These are phyloP conservation scores for Coptotermes formosanus DNA, from an alignment of 1,140 invertebrate genomes.

Conservation along the genomic window DNA sequence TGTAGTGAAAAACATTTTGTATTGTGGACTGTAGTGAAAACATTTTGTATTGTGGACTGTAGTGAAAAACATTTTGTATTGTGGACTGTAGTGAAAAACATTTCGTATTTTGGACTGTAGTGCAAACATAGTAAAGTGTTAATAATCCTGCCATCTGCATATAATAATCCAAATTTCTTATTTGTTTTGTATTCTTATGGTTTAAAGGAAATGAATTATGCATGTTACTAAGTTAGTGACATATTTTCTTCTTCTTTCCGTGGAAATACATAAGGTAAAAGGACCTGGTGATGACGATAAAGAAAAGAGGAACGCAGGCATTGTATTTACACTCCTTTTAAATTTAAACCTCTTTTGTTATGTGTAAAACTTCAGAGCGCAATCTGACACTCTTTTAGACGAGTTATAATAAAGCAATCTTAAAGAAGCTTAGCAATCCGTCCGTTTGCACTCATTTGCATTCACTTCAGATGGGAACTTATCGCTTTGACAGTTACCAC, in stretches of 20 bases:
- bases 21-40: too few relatives aligned
- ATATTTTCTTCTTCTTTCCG: background rate
- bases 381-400: background rate
- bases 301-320: background rate
- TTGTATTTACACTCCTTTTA: background rate
- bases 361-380: background rate
- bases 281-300: background rate
- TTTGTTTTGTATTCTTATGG: background rate
- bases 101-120: too few relatives aligned
- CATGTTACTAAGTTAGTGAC: background rate
- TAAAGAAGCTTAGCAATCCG: background rate
- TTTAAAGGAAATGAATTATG: background rate
- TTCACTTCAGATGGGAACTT: background rate
- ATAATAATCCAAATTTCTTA: background rate
- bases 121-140: too few relatives aligned
- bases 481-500: background rate
- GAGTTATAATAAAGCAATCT: background rate
- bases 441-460: background rate
- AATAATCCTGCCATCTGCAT: background rate
- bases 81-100: too few relatives aligned
- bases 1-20: too few relatives aligned
- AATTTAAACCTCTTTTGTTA: background rate
- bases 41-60: too few relatives aligned
- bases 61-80: too few relatives aligned
- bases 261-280: background rate